These are phyloP conservation scores for Acanthococcus lagerstroemiae DNA, from an alignment of 2,888 invertebrate genomes.

Conservation along the genomic window DNA sequence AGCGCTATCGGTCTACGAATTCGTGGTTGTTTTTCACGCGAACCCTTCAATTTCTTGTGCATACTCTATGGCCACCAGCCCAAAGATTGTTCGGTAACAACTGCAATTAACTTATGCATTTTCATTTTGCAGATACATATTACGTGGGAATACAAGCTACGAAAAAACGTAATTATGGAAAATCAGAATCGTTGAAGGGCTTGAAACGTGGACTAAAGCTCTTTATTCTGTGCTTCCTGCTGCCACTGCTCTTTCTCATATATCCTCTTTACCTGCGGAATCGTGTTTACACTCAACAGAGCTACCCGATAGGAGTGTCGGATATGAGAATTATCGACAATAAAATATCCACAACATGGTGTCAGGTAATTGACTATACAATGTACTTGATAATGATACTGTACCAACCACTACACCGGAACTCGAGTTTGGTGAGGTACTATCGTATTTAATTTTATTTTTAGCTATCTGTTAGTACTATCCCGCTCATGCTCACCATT, in stretches of 20 bases:
- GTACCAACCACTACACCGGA: too few relatives aligned
- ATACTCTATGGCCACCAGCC: too few relatives aligned
- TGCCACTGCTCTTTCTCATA: constrained; percentile 58
- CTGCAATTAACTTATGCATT: too few relatives aligned
- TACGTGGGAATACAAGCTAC: constrained; percentile 1
- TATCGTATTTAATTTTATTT: too few relatives aligned
- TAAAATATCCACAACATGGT: constrained; percentile 67
- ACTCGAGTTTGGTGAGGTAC: too few relatives aligned
- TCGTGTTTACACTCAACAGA: constrained; percentile 57
- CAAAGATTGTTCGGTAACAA: too few relatives aligned
- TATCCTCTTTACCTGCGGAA: constrained; percentile 61
- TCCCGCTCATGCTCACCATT: too few relatives aligned
- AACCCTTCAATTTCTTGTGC: too few relatives aligned
- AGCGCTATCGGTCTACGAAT: too few relatives aligned
- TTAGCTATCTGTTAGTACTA: too few relatives aligned
- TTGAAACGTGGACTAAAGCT: constrained; percentile 52
- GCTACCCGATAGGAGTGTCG: constrained; percentile 62
- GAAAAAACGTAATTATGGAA: background rate
- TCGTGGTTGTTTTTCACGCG: too few relatives aligned
- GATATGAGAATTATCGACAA: constrained; percentile 65
- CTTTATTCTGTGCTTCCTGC: constrained; percentile 51
- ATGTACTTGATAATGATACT: too few relatives aligned
- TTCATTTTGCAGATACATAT: constrained; percentile 6
- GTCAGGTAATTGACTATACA: constrained; percentile 63
- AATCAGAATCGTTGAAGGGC: constrained; percentile 32